These are phyloP conservation scores for Gila orcuttii DNA, from an alignment of 2,113 vertebrate species.

Conservation along the genomic window DNA sequence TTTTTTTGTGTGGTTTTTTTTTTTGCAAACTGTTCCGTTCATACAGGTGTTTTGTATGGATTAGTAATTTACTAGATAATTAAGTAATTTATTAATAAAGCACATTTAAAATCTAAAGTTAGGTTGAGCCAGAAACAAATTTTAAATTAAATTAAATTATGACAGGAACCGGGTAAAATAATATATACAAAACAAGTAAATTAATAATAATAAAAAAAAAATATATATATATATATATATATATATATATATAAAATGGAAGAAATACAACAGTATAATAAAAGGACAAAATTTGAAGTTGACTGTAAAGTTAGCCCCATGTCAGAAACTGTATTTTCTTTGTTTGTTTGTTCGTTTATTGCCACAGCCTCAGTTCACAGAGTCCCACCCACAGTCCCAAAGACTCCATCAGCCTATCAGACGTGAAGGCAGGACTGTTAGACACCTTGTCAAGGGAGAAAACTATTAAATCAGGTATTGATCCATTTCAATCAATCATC, in stretches of 20 bases:
- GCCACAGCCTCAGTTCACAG: constrained; percentile 80
- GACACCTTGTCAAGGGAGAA: constrained; percentile 72
- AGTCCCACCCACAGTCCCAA: constrained; percentile 84
- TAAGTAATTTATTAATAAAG: background rate
- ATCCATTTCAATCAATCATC: background rate
- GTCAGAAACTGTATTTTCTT: background rate
- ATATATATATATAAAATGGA: background rate
- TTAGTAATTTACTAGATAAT: background rate
- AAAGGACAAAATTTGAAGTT: background rate
- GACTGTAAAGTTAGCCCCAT: background rate
- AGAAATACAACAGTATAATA: background rate
- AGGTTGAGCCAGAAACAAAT: background rate
- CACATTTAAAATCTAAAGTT: background rate
- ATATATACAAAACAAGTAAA: no score
- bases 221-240: background rate
- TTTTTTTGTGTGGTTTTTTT: background rate
- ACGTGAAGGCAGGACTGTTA: constrained; percentile 76
- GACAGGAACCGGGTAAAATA: no score
- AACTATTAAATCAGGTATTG: constrained; percentile 77
- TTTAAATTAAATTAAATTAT: no score
- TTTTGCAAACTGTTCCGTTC: background rate
- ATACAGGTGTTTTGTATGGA: background rate
- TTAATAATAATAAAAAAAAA: no score
- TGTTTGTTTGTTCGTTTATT: constrained; percentile 18
- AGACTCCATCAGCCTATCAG: constrained; percentile 75